Evolutionary conservation across 2,113 vertebrate species (phyloP).

Genomic region (Megaceryle torquata): DNA sequence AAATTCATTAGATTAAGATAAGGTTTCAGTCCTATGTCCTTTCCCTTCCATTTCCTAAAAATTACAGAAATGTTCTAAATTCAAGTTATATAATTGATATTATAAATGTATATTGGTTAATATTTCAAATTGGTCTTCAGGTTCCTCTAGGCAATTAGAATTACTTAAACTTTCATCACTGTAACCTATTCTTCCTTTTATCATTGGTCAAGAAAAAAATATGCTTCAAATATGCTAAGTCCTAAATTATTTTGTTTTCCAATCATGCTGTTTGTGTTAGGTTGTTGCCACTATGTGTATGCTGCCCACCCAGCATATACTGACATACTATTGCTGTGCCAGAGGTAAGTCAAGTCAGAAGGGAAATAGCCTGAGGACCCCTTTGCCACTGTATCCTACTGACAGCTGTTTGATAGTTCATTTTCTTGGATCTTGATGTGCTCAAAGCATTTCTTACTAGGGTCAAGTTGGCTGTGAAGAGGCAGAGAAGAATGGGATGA

Average conservation of each 20-base stretch:
- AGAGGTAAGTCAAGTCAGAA: not conserved
- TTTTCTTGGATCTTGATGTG: not conserved
- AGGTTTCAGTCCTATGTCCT: not conserved
- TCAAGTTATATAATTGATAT: conserved; percentile 7
- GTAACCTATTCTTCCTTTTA: not conserved
- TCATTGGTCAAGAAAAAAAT: not conserved
- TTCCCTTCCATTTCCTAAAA: not conserved
- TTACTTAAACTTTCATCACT: conserved; percentile 20
- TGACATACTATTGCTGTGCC: not conserved
- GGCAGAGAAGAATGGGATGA: not conserved
- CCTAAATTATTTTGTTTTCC: not conserved
- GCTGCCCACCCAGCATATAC: not conserved
- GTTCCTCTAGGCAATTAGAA: not conserved
- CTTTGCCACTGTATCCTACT: not conserved
- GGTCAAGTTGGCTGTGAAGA: not conserved
- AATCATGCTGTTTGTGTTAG: not conserved
- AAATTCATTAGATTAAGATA: not conserved
- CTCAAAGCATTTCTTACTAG: not conserved
- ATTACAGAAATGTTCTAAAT: not conserved
- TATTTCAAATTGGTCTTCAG: not conserved
- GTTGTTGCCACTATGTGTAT: not conserved
- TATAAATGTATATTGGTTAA: not conserved
- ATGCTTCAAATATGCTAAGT: not conserved
- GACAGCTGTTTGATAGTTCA: not conserved
- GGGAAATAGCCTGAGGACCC: not conserved